Percentiles rank a stretch among this genome's conserved stretches.
Conservation (phyloP, 2,797 vertebrate genomes). For the Malacoctenus gilli region DNA sequence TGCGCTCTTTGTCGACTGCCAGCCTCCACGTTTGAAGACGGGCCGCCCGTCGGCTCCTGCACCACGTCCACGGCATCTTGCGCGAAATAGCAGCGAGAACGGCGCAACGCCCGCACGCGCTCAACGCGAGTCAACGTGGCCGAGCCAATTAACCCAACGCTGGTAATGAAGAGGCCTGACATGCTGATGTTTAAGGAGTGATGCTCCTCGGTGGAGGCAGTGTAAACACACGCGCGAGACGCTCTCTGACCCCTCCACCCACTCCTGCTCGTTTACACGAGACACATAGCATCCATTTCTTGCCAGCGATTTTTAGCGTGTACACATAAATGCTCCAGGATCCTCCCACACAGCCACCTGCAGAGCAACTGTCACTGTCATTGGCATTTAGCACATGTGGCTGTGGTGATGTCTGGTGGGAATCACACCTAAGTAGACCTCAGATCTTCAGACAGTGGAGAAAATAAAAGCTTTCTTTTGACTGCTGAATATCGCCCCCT, state of each 20-base stretch:
- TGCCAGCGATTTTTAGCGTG: neutral
- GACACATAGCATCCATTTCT: constrained; percentile 13
- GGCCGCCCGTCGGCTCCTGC: constrained; percentile 60
- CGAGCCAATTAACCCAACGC: constrained; percentile 69
- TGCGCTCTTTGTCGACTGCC: constrained; percentile 70
- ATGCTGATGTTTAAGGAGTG: constrained; percentile 51
- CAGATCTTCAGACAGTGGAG: neutral
- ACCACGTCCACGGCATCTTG: constrained; percentile 59
- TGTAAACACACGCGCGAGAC: constrained; percentile 54
- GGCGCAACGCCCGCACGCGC: neutral
- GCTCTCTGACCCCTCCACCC: constrained; percentile 42
- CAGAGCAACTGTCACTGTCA: constrained; percentile 2
- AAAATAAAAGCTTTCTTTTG: no score
- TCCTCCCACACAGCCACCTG: constrained; percentile 18
- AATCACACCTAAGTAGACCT: constrained; percentile 19
- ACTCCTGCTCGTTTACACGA: constrained; percentile 15
- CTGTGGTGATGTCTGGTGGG: constrained; percentile 6
- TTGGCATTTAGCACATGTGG: constrained; percentile 27
- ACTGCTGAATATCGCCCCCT: no score
- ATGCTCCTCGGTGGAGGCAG: constrained; percentile 36
- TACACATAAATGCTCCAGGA: constrained; percentile 10
- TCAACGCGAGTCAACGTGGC: constrained; percentile 33
- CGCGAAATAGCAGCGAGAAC: constrained; percentile 40
- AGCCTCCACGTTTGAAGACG: constrained; percentile 68
- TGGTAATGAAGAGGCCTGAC: constrained; percentile 65